These are phyloP conservation scores for Xenus cinereus DNA, from an alignment of 2,113 vertebrate species.

Conservation along the genomic window DNA sequence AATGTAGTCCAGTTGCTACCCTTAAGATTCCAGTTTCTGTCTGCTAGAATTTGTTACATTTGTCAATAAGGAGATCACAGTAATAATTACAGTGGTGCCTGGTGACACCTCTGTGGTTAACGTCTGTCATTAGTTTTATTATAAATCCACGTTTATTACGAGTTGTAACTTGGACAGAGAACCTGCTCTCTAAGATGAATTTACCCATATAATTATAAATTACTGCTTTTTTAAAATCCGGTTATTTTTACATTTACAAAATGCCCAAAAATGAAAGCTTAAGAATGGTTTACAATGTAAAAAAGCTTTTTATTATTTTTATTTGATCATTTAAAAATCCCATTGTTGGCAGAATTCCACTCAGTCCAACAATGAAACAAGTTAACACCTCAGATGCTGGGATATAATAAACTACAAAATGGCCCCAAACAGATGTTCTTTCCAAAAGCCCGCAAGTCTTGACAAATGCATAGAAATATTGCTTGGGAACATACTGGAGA, in stretches of 20 bases:
- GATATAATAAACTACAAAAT: not conserved
- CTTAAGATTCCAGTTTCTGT: conserved; percentile 44
- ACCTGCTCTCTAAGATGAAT: not conserved
- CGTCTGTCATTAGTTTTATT: conserved; percentile 37
- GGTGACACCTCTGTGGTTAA: conserved; percentile 63
- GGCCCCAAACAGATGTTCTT: not conserved
- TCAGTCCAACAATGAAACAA: not conserved
- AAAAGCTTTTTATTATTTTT: conserved; percentile 32
- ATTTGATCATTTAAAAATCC: conserved; percentile 30
- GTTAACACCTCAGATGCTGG: conserved; percentile 18
- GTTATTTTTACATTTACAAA: conserved; percentile 6
- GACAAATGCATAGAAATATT: not conserved
- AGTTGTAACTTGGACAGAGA: not conserved
- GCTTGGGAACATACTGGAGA: not conserved
- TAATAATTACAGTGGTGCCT: conserved; percentile 42
- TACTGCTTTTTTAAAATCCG: not conserved
- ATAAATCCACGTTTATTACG: conserved; percentile 24
- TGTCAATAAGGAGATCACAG: conserved; percentile 60
- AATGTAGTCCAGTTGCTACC: conserved; percentile 42
- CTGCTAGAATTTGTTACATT: conserved; percentile 62
- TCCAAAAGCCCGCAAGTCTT: not conserved
- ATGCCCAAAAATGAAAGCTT: not conserved
- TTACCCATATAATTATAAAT: not conserved
- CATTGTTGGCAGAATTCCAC: not conserved
- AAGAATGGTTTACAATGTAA: not conserved